These are phyloP conservation scores for Chloroceryle inda DNA, from an alignment of 2,797 vertebrate species.

Conservation along the genomic window DNA sequence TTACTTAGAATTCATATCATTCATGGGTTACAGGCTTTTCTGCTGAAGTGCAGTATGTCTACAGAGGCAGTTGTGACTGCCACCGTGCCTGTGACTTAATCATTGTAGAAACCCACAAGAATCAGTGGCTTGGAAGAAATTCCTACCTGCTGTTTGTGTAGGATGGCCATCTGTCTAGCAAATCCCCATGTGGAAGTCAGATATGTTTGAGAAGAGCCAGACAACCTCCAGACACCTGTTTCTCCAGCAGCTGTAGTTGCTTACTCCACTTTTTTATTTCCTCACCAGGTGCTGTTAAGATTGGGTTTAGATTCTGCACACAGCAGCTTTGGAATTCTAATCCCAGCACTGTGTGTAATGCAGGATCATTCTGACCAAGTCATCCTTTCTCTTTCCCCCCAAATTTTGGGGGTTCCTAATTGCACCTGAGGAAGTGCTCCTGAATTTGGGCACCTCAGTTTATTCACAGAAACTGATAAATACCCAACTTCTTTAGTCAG, in stretches of 20 bases:
- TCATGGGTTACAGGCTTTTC: constrained; percentile 19
- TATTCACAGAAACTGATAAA: background rate
- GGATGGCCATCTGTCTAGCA: constrained; percentile 44
- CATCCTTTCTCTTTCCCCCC: background rate
- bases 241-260: background rate
- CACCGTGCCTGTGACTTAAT: background rate
- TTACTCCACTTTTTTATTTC: background rate
- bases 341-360: background rate
- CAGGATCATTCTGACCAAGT: background rate
- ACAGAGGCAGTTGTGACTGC: constrained; percentile 7
- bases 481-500: background rate
- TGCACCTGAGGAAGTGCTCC: background rate
- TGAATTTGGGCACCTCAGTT: background rate
- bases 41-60: constrained; percentile 1
- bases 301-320: background rate
- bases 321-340: background rate
- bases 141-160: constrained; percentile 40
- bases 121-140: constrained; percentile 29
- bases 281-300: background rate
- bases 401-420: background rate
- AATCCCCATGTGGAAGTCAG: background rate
- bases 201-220: background rate
- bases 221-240: background rate
- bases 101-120: background rate
- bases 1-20: constrained; percentile 27